Evolutionary conservation across 2,888 invertebrate genomes (phyloP).

Genomic region (Steinernema scapterisci): DNA sequence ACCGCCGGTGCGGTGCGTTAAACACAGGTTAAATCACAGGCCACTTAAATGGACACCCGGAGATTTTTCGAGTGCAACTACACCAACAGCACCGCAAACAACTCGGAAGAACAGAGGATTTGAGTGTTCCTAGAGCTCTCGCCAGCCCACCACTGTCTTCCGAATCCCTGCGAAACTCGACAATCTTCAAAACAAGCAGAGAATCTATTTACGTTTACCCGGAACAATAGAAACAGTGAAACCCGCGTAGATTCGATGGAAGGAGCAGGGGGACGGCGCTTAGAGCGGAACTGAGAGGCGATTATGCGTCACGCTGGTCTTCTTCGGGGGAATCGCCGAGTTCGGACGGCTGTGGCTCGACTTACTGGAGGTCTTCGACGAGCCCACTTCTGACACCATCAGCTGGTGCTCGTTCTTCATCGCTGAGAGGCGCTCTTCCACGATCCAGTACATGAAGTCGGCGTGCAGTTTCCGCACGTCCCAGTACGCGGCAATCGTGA

Average conservation of each 20-base stretch:
- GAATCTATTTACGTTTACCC: background rate
- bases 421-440: conserved; percentile 47
- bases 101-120: too few relatives aligned
- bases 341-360: conserved; percentile 28
- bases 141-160: too few relatives aligned
- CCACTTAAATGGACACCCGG: too few relatives aligned
- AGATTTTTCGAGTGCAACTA: too few relatives aligned
- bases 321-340: conserved; percentile 24
- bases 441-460: conserved; percentile 61
- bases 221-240: background rate
- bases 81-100: too few relatives aligned
- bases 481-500: conserved; percentile 44
- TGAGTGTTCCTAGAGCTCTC: too few relatives aligned
- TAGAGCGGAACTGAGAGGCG: conserved; percentile 26
- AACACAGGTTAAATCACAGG: too few relatives aligned
- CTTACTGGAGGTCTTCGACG: conserved; percentile 18
- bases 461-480: conserved; percentile 53
- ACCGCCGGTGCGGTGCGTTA: too few relatives aligned
- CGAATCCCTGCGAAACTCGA: too few relatives aligned
- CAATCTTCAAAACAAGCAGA: too few relatives aligned
- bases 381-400: conserved; percentile 17
- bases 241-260: background rate
- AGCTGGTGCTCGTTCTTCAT: conserved; percentile 30
- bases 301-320: conserved; percentile 19
- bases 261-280: background rate